Conservation (phyloP, 2,797 vertebrate genomes). For the Knipowitschia caucasica region DNA sequence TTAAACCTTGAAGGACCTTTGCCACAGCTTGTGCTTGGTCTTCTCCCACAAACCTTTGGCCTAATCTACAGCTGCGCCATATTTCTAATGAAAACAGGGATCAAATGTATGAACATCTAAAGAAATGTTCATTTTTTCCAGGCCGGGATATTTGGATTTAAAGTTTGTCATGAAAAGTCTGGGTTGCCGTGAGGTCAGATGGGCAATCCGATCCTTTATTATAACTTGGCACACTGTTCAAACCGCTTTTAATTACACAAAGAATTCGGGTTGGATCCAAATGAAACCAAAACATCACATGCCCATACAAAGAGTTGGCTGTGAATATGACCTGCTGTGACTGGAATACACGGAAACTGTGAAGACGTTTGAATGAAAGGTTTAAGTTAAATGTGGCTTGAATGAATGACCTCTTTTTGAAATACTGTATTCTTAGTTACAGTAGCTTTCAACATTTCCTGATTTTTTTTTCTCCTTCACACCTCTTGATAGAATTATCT, state of each 20-base stretch:
- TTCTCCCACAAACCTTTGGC: background rate
- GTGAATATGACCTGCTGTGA: background rate
- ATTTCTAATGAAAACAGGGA: background rate
- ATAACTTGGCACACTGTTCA: background rate
- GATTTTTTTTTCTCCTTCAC: too few species aligned
- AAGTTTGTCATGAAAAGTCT: constrained; percentile 22
- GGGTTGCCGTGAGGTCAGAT: constrained; percentile 14
- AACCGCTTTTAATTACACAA: constrained; percentile 25
- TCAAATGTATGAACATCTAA: background rate
- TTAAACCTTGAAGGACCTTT: background rate
- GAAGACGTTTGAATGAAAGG: background rate
- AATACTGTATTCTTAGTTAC: background rate
- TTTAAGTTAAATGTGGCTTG: constrained; percentile 14
- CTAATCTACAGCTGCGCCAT: background rate
- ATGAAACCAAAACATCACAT: constrained; percentile 7
- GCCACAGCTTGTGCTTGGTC: background rate
- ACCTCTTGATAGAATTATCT: too few species aligned
- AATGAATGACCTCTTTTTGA: background rate
- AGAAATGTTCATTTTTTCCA: constrained; percentile 1
- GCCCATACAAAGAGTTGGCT: constrained; percentile 14
- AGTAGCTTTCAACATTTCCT: too few species aligned
- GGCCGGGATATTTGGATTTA: constrained; percentile 27
- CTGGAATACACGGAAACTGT: constrained; percentile 19
- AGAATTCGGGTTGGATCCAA: constrained; percentile 3
- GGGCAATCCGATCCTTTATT: constrained; percentile 3